A percentile compares a stretch with the other conserved stretches of the same genome.
Evolutionary conservation across 1,140 invertebrate species (phyloP).

Genomic region (Nephotettix cincticeps): DNA sequence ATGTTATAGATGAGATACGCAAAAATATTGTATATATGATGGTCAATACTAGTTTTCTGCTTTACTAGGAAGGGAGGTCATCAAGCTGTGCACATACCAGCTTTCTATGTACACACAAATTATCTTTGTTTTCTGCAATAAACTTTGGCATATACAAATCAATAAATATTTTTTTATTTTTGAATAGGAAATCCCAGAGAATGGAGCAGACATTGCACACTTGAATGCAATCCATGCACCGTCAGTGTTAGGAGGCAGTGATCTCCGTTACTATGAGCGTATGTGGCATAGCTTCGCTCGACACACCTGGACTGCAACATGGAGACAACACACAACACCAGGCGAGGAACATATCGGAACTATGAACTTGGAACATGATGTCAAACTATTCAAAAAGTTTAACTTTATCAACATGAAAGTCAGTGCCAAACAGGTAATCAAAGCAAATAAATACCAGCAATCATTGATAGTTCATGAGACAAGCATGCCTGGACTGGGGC

Average conservation of each 20-base stretch:
- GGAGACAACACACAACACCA: slow-evolving; percentile 38
- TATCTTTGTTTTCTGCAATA: no score
- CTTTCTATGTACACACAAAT: no score
- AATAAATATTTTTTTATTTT: no score
- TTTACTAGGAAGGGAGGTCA: no score
- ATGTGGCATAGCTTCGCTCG: slow-evolving; percentile 34
- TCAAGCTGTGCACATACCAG: no score
- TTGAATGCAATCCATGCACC: slow-evolving; percentile 71
- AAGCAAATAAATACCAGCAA: no score
- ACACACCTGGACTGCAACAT: slow-evolving; percentile 46
- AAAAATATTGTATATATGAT: no score
- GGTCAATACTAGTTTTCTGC: no score
- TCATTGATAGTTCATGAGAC: no score
- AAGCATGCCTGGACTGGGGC: no score
- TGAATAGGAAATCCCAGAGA: slow-evolving; percentile 94
- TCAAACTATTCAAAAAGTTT: slow-evolving; percentile 56
- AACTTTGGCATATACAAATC: no score
- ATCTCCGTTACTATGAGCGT: slow-evolving; percentile 42
- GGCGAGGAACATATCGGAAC: slow-evolving; percentile 56
- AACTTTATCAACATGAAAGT: slow-evolving; percentile 56
- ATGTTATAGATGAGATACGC: no score
- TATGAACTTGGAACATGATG: slow-evolving; percentile 57
- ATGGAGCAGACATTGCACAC: slow-evolving; percentile 84
- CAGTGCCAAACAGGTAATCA: slow-evolving; percentile 57
- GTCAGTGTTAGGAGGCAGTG: slow-evolving; percentile 56